Conservation (phyloP, 2,797 vertebrate genomes). For the Poeciliopsis gracilis region DNA sequence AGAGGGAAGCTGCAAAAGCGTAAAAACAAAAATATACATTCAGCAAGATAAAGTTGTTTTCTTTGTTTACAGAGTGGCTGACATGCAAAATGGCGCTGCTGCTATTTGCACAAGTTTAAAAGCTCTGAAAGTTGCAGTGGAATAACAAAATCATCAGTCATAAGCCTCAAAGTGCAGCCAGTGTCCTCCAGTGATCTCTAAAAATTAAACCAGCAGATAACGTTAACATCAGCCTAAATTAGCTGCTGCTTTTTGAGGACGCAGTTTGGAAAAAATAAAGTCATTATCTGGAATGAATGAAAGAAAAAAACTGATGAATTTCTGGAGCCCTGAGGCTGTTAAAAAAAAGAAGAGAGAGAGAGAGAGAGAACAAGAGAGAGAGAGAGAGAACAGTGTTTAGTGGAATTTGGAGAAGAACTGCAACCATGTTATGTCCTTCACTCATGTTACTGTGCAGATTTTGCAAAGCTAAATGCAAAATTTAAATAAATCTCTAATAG, state of each 20-base stretch:
- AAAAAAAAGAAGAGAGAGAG: neutral
- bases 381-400: neutral
- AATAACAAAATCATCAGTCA: neutral
- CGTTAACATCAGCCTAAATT: neutral
- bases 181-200: conserved; percentile 2
- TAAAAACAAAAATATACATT: neutral
- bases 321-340: conserved; percentile 1
- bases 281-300: neutral
- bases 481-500: neutral
- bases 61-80: neutral
- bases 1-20: neutral
- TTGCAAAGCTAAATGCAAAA: neutral
- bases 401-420: neutral
- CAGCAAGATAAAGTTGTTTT: neutral
- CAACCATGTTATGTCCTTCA: neutral
- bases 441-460: conserved; percentile 11
- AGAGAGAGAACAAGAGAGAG: too few relatives aligned
- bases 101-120: neutral
- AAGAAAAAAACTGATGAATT: neutral
- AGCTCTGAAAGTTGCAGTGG: neutral
- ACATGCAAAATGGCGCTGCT: neutral
- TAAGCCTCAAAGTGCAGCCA: neutral
- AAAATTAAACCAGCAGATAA: neutral
- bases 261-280: conserved; percentile 7
- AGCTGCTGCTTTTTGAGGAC: conserved; percentile 6